Conservation (phyloP, 2,113 vertebrate genomes). For the Laticauda colubrina region DNA sequence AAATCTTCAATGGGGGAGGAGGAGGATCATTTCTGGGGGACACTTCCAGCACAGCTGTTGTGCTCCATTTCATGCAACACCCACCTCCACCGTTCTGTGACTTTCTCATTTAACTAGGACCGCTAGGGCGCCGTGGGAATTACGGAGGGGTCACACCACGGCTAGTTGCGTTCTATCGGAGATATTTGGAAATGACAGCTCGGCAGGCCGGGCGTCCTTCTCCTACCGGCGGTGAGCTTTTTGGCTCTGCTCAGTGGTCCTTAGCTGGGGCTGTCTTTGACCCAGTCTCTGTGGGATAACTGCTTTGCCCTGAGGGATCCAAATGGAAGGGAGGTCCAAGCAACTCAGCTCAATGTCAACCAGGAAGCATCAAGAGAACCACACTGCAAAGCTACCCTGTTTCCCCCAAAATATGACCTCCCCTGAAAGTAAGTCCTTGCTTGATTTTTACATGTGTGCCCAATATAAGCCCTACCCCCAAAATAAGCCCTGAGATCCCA, state of each 20-base stretch:
- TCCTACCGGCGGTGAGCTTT: fast-evolving
- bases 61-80: conserved; percentile 25
- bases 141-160: conserved; percentile 1
- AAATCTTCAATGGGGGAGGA: conserved; percentile 39
- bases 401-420: no score
- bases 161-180: conserved; percentile 22
- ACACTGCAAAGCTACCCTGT: background rate
- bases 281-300: background rate
- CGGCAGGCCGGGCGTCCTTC: background rate
- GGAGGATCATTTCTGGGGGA: conserved; percentile 26
- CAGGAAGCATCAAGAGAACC: background rate
- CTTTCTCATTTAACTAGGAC: conserved; percentile 41
- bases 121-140: conserved; percentile 22
- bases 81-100: conserved; percentile 40
- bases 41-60: conserved; percentile 29
- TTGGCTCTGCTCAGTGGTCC: background rate
- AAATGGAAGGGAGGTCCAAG: background rate
- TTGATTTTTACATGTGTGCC: no score
- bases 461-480: no score
- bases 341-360: background rate
- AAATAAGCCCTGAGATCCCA: no score
- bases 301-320: background rate
- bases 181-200: conserved; percentile 17
- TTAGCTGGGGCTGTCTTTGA: background rate
- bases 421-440: no score